Conservation (phyloP, 2,888 invertebrate species). For the Drosophila niveifrons region DNA sequence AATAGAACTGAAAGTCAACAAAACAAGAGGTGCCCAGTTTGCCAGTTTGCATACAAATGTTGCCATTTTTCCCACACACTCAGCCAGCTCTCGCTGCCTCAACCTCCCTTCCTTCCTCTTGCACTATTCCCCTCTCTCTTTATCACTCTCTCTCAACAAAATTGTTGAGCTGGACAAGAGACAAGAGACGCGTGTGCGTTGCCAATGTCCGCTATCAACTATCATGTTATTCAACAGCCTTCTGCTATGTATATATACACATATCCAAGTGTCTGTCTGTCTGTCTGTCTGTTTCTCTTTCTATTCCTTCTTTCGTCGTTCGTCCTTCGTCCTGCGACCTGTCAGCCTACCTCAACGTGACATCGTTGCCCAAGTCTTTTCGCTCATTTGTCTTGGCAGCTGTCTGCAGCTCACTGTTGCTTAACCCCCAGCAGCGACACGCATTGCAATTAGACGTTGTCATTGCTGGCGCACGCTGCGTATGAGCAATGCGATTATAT, state of each 20-base stretch:
- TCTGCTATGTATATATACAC: not conserved
- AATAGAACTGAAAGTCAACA: constrained; percentile 55
- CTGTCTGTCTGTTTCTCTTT: not conserved
- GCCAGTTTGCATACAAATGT: constrained; percentile 56
- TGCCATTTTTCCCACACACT: not conserved
- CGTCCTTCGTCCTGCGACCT: not conserved
- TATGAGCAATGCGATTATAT: constrained; percentile 12
- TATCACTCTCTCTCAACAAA: not conserved
- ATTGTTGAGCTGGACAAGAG: constrained; percentile 25
- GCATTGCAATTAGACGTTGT: constrained; percentile 50
- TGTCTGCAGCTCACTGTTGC: constrained; percentile 13
- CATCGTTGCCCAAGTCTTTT: constrained; percentile 4
- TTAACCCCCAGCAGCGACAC: constrained; percentile 26
- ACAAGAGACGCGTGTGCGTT: not conserved
- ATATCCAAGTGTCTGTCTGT: not conserved
- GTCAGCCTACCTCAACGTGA: constrained; percentile 18
- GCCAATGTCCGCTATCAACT: not conserved
- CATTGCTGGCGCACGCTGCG: constrained; percentile 10
- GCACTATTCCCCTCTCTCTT: not conserved
- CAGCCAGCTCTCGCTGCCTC: not conserved
- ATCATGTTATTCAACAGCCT: constrained; percentile 20
- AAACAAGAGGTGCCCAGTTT: constrained; percentile 55
- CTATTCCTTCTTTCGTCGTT: not conserved
- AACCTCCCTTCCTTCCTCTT: not conserved
- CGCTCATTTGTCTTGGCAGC: constrained; percentile 5